Conservation (phyloP, 1,140 invertebrate genomes). For the Megalonaias nervosa region DNA sequence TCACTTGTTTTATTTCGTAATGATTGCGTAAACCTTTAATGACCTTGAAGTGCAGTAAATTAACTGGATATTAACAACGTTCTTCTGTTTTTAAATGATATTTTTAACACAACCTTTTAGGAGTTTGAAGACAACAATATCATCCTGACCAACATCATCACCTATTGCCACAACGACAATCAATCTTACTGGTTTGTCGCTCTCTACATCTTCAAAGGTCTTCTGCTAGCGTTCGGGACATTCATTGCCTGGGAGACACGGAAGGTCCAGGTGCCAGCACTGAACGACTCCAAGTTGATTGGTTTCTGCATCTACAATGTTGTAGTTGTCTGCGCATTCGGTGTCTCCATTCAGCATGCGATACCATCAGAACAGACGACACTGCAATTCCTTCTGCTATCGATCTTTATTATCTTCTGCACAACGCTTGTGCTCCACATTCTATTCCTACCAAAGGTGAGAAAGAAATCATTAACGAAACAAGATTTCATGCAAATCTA, state of each 20-base stretch:
- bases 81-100: neutral
- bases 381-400: slow-evolving; percentile 33
- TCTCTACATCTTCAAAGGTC: slow-evolving; percentile 42
- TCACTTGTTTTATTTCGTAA: slow-evolving; percentile 2
- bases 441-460: slow-evolving; percentile 54
- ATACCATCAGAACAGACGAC: slow-evolving; percentile 73
- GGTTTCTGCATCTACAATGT: slow-evolving; percentile 96
- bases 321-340: slow-evolving; percentile 95
- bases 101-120: slow-evolving; percentile 10
- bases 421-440: slow-evolving; percentile 43
- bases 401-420: slow-evolving; percentile 34
- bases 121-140: slow-evolving; percentile 19
- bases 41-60: no score
- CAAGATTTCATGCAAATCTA: no score
- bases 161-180: slow-evolving; percentile 22
- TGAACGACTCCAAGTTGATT: slow-evolving; percentile 59
- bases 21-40: no score
- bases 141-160: neutral
- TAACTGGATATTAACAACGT: no score
- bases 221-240: slow-evolving; percentile 49
- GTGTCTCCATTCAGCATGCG: slow-evolving; percentile 88
- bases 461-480: neutral
- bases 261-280: slow-evolving; percentile 38
- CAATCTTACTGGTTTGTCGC: slow-evolving; percentile 37
- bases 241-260: slow-evolving; percentile 57